Evolutionary conservation across 2,888 invertebrate genomes (phyloP).

Genomic region (Scaeva pyrastri): DNA sequence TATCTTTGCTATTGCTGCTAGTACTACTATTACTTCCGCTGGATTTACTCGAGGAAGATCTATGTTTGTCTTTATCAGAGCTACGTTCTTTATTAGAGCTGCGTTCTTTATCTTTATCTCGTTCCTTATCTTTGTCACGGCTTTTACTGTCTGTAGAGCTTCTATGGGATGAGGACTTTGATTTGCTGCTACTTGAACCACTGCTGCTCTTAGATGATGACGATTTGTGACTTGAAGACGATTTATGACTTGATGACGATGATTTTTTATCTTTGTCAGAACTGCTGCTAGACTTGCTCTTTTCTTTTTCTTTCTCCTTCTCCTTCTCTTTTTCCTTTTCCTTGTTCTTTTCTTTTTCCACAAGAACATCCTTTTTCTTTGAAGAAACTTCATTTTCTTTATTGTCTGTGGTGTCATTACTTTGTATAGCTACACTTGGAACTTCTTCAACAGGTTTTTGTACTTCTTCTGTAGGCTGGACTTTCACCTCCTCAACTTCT

Average conservation of each 20-base stretch:
- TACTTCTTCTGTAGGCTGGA: conserved; percentile 28
- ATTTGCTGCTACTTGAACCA: conserved; percentile 77
- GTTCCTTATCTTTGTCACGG: conserved; percentile 61
- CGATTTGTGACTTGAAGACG: conserved; percentile 82
- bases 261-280: conserved; percentile 81
- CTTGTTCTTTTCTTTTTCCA: conserved; percentile 77
- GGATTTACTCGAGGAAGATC: conserved; percentile 77
- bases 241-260: conserved; percentile 82
- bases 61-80: conserved; percentile 83
- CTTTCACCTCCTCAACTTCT: conserved; percentile 20
- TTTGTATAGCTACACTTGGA: background rate
- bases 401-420: conserved; percentile 46
- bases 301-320: conserved; percentile 78
- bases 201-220: conserved; percentile 80
- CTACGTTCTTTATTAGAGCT: conserved; percentile 79
- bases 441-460: conserved; percentile 8
- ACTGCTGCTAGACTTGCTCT: conserved; percentile 82
- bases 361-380: conserved; percentile 81
- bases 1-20: conserved; percentile 75
- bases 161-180: conserved; percentile 80
- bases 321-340: conserved; percentile 76
- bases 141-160: conserved; percentile 78
- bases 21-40: conserved; percentile 82
- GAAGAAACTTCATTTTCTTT: conserved; percentile 78
- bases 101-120: conserved; percentile 77